These are phyloP conservation scores for Pimephales promelas DNA, from an alignment of 2,113 vertebrate genomes.

Conservation along the genomic window DNA sequence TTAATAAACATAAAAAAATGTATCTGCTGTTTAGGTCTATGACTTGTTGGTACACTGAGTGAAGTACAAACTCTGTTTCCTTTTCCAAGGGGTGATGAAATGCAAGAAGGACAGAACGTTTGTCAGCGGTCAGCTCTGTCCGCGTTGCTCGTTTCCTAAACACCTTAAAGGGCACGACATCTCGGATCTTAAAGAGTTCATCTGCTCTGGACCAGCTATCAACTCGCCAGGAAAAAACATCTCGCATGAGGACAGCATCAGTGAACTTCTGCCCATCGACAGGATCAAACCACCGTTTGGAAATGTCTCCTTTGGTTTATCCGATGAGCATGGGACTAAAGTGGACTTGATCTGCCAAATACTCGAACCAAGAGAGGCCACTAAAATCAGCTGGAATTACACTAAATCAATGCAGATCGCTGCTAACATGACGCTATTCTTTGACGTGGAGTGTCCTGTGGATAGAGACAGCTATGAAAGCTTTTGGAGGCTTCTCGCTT, in stretches of 20 bases:
- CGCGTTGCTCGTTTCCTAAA: slow-evolving; percentile 78
- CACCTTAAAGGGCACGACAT: slow-evolving; percentile 75
- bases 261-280: slow-evolving; percentile 65
- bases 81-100: slow-evolving; percentile 82
- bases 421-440: slow-evolving; percentile 74
- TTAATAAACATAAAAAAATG: no score
- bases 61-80: not conserved
- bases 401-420: slow-evolving; percentile 71
- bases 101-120: slow-evolving; percentile 85
- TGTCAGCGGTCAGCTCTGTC: slow-evolving; percentile 81
- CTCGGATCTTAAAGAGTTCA: slow-evolving; percentile 72
- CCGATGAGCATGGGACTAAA: slow-evolving; percentile 85
- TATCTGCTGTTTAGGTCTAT: no score
- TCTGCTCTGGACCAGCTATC: slow-evolving; percentile 80
- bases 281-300: slow-evolving; percentile 74
- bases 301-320: slow-evolving; percentile 80
- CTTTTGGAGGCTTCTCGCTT: slow-evolving; percentile 91
- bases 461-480: slow-evolving; percentile 82
- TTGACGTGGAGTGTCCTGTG: slow-evolving; percentile 84
- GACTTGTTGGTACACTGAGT: not conserved
- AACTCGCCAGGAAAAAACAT: slow-evolving; percentile 67
- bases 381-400: slow-evolving; percentile 72
- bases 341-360: slow-evolving; percentile 79
- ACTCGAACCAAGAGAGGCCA: slow-evolving; percentile 61
- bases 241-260: slow-evolving; percentile 61